Conservation (phyloP, 1,140 invertebrate genomes). For the Rhagoletis zephyria region DNA sequence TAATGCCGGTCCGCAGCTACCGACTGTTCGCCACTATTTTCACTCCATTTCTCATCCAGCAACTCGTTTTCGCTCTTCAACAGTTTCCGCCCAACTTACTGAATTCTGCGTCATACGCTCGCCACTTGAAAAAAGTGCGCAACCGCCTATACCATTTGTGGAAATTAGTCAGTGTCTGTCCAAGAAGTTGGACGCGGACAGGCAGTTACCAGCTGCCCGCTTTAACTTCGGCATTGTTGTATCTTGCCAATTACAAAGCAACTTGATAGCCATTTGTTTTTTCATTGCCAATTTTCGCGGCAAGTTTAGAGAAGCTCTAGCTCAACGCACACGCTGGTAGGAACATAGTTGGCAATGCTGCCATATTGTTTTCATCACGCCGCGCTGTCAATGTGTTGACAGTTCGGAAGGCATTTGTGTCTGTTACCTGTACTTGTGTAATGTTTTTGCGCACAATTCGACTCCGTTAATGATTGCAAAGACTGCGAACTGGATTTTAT, state of each 20-base stretch:
- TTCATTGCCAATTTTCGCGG: background rate
- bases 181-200: conserved; percentile 5
- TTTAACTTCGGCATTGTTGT: background rate
- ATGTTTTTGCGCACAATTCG: background rate
- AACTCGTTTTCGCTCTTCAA: too few relatives aligned
- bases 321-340: too few relatives aligned
- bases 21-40: conserved; percentile 42
- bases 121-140: background rate
- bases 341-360: background rate
- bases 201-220: background rate
- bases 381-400: conserved; percentile 41
- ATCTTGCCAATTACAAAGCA: background rate
- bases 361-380: conserved; percentile 12
- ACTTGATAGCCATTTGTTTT: background rate
- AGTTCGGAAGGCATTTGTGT: conserved; percentile 2
- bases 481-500: background rate
- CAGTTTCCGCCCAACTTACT: conserved; percentile 24
- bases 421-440: background rate
- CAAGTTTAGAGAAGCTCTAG: too few relatives aligned
- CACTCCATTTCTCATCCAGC: conserved; percentile 22
- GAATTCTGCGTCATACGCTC: background rate
- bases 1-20: conserved; percentile 3
- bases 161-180: conserved; percentile 31
- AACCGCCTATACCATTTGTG: conserved; percentile 2
- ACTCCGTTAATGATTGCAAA: conserved; percentile 16